Percentiles rank a stretch among this genome's conserved stretches.
These are phyloP conservation scores for Euura saliciscinereae DNA, from an alignment of 1,140 invertebrate genomes.

Conservation along the genomic window DNA sequence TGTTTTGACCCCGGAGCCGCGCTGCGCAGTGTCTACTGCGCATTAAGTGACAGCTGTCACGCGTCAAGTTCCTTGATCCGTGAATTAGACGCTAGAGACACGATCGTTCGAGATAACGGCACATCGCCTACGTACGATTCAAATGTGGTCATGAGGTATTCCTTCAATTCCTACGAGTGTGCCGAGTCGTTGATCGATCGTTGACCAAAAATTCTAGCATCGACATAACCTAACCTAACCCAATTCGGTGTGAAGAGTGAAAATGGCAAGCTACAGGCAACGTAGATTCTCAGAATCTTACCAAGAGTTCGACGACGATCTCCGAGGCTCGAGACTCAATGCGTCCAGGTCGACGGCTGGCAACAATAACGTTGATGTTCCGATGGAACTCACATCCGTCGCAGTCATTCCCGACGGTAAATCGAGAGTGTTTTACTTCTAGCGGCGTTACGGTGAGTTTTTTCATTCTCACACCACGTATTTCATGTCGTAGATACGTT, in stretches of 20 bases:
- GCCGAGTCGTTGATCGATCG: background rate
- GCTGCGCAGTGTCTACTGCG: background rate
- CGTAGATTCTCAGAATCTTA: slow-evolving; percentile 46
- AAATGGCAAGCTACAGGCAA: slow-evolving; percentile 39
- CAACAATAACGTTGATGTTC: slow-evolving; percentile 58
- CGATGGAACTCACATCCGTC: slow-evolving; percentile 81
- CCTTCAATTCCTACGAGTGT: background rate
- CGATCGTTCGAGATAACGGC: background rate
- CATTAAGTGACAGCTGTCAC: background rate
- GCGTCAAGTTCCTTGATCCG: background rate
- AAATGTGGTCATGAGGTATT: background rate
- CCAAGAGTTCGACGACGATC: slow-evolving; percentile 43
- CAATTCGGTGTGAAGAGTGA: background rate
- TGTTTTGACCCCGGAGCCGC: background rate
- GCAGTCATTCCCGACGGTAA: slow-evolving; percentile 83
- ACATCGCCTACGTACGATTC: background rate
- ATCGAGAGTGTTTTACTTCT: slow-evolving; percentile 25
- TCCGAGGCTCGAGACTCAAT: slow-evolving; percentile 47
- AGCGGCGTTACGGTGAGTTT: slow-evolving; percentile 24
- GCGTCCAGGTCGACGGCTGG: slow-evolving; percentile 28
- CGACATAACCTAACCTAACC: no score
- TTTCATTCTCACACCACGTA: background rate
- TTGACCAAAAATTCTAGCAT: background rate
- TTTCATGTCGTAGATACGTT: slow-evolving; percentile 77
- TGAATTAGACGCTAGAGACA: no score